Percentiles rank a stretch among this genome's conserved stretches.
phyloP scores from a whole-genome alignment of 2,797 vertebrate species.

The Catharus ustulatus region DNA sequence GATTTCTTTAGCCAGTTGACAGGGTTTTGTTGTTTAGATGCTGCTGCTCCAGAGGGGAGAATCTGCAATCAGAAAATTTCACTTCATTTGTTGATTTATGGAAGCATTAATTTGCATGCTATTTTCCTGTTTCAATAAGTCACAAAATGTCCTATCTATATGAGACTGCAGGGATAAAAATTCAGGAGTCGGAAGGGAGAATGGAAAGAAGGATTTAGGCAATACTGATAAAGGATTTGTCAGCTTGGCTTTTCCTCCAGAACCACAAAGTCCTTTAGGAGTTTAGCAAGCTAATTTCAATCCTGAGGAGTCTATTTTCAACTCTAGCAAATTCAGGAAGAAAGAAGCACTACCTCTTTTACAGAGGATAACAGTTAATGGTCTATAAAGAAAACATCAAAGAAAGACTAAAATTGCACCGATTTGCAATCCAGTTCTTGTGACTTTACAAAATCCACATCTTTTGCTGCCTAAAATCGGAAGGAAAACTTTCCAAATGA shows the following conservation, averaged over 20 bases:
- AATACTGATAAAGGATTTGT: neutral
- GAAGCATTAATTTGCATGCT: neutral
- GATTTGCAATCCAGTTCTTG: neutral
- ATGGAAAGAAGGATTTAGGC: neutral
- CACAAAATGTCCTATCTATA: neutral
- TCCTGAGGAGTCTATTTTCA: neutral
- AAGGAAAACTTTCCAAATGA: neutral
- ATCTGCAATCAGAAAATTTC: neutral
- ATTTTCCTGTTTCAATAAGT: neutral
- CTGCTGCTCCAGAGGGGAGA: neutral
- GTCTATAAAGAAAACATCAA: neutral
- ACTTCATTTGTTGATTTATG: neutral
- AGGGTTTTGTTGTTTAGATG: neutral
- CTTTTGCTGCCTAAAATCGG: neutral
- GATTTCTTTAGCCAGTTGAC: conserved; percentile 25
- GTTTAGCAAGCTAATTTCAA: neutral
- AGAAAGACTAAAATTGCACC: neutral
- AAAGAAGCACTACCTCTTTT: neutral
- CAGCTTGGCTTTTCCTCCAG: neutral
- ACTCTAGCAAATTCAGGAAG: neutral
- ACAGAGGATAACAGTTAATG: neutral
- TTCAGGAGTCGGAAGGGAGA: neutral
- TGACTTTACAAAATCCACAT: neutral
- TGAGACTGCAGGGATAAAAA: neutral
- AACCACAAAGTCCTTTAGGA: neutral